A percentile compares a stretch with the other conserved stretches of the same genome.
These are phyloP conservation scores for Takifugu bimaculatus DNA, from an alignment of 2,113 vertebrate species.

Conservation along the genomic window DNA sequence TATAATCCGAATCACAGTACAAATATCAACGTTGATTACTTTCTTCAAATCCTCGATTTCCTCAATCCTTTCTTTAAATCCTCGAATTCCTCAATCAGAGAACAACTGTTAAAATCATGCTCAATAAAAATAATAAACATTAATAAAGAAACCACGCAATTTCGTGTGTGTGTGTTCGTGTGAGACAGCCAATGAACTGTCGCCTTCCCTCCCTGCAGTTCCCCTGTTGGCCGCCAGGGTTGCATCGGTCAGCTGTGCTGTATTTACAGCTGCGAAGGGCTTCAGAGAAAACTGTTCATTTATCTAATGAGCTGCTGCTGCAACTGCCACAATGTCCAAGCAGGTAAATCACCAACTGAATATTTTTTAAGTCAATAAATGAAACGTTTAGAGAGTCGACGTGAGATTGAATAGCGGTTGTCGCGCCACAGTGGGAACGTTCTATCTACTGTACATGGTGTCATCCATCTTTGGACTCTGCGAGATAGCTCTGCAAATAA, in stretches of 20 bases:
- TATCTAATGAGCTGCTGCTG: neutral
- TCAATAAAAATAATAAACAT: neutral
- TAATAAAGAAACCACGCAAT: neutral
- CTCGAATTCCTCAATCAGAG: no score
- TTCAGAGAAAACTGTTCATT: no score
- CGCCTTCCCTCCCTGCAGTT: slow-evolving; percentile 18
- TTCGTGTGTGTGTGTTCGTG: neutral
- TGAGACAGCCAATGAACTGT: slow-evolving; percentile 38
- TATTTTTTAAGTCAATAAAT: no score
- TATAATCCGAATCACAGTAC: no score
- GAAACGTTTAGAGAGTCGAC: neutral
- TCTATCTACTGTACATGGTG: neutral
- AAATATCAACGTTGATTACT: no score
- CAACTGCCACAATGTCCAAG: neutral
- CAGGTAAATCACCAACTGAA: neutral
- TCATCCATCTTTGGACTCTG: slow-evolving; percentile 45
- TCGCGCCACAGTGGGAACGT: neutral
- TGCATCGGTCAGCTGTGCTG: slow-evolving; percentile 48
- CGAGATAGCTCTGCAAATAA: neutral
- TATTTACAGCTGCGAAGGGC: slow-evolving; percentile 31
- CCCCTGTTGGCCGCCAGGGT: neutral
- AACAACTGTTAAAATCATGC: no score
- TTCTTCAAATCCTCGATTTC: no score
- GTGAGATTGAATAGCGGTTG: neutral
- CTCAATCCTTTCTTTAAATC: no score